phyloP scores from a whole-genome alignment of 2,113 vertebrate genomes.

The Alethe diademata region DNA sequence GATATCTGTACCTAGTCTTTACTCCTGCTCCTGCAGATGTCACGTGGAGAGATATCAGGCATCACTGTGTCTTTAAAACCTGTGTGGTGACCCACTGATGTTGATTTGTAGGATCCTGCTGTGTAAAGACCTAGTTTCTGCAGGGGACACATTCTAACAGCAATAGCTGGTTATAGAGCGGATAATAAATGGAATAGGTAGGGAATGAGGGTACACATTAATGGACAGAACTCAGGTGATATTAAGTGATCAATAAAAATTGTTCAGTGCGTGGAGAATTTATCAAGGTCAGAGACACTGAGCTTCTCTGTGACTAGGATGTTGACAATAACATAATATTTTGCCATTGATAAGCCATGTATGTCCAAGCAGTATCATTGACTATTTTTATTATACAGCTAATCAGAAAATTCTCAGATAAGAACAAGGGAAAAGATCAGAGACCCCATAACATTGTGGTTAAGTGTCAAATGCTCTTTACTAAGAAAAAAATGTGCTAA shows the following conservation, averaged over 20 bases:
- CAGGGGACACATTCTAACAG: conserved; percentile 67
- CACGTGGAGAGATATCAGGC: conserved; percentile 72
- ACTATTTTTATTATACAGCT: not conserved
- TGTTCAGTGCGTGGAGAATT: conserved; percentile 66
- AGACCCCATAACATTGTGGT: not conserved
- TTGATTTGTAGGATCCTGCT: conserved; percentile 76
- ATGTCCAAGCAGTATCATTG: not conserved
- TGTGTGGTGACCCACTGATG: conserved; percentile 72
- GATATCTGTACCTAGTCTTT: conserved; percentile 59
- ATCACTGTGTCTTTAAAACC: conserved; percentile 70
- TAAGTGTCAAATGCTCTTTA: not conserved
- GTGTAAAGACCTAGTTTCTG: conserved; percentile 82
- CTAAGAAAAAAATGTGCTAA: not conserved
- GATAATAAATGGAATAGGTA: conserved; percentile 75
- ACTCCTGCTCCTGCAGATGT: conserved; percentile 67
- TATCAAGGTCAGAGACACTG: conserved; percentile 72
- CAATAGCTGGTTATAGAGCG: conserved; percentile 71
- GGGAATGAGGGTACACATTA: conserved; percentile 68
- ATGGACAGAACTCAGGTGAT: conserved; percentile 62
- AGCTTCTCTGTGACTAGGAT: conserved; percentile 38
- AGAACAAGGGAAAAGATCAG: not conserved
- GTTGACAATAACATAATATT: conserved; percentile 26
- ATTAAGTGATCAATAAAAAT: conserved; percentile 76
- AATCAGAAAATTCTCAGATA: not conserved
- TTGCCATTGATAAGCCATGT: not conserved